A percentile compares a stretch with the other conserved stretches of the same genome.
These are phyloP conservation scores for Siphamia tubifer DNA, from an alignment of 2,113 vertebrate genomes.

Conservation along the genomic window DNA sequence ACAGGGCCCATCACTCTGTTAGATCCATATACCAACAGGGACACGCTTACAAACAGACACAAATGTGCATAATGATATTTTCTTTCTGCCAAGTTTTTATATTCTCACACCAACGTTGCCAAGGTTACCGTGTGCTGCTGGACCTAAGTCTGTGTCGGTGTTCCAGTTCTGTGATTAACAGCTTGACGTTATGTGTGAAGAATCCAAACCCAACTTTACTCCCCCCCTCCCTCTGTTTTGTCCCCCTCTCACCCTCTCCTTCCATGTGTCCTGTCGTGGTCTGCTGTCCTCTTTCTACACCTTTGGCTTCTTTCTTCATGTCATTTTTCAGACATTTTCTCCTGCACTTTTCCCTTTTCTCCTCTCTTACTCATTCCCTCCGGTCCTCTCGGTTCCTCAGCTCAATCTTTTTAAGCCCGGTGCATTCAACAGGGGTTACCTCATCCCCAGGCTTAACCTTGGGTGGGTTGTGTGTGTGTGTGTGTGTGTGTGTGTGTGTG, in stretches of 20 bases:
- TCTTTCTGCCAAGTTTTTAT: constrained; percentile 16
- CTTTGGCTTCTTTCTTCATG: constrained; percentile 10
- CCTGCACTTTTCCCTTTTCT: neutral
- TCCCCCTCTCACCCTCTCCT: neutral
- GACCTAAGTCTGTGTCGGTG: constrained; percentile 47
- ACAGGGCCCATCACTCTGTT: neutral
- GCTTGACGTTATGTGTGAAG: constrained; percentile 77
- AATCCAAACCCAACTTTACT: constrained; percentile 65
- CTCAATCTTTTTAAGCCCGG: constrained; percentile 49
- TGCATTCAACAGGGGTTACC: constrained; percentile 57
- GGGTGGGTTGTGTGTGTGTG: constrained; percentile 4
- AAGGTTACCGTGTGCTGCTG: constrained; percentile 73
- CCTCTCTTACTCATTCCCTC: constrained; percentile 54
- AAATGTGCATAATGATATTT: constrained; percentile 12
- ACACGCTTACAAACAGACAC: neutral
- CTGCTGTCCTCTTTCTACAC: neutral
- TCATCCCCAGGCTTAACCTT: constrained; percentile 59
- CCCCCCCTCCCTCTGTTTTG: neutral
- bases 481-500: neutral
- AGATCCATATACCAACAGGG: neutral
- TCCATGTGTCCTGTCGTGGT: neutral
- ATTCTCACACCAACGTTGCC: constrained; percentile 44
- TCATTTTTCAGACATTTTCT: constrained; percentile 14
- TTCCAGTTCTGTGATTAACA: constrained; percentile 73
- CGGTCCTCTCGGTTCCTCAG: constrained; percentile 19